Percentiles rank a stretch among this genome's conserved stretches.
phyloP scores from a whole-genome alignment of 2,113 vertebrate species.

The cattle (Bos taurus) region ARS-UCD2.0 NC_037352.1:7769501-7770000 shows the following conservation, averaged over 20 bases:
- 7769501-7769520: background rate
- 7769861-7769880: background rate
- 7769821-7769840: background rate
- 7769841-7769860: background rate
- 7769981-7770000: background rate
- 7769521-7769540: background rate
- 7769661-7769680: background rate
- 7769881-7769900: background rate
- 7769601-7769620: background rate
- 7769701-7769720: background rate
- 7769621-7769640: rapidly evolving
- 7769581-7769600: rapidly evolving
- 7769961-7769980: background rate
- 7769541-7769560: background rate
- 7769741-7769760: background rate
- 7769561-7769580: background rate
- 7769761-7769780: background rate
- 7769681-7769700: background rate
- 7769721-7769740: background rate
- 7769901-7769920: background rate
- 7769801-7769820: background rate
- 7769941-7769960: background rate
- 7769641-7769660: background rate
- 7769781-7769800: background rate
- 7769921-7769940: background rate